Conservation (phyloP, 2,113 vertebrate genomes). For the Narcine bancroftii region DNA sequence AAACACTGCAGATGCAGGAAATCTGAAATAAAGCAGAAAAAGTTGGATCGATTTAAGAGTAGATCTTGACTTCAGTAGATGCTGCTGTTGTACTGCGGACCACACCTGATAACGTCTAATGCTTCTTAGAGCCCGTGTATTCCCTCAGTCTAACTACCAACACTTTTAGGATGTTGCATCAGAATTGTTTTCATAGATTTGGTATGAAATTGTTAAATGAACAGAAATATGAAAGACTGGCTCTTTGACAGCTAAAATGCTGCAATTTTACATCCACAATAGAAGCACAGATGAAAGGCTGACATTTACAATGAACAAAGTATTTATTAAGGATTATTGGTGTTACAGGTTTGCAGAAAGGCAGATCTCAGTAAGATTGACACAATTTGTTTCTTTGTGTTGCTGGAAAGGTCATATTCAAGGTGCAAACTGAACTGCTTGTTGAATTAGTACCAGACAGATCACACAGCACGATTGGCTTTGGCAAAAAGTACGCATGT, state of each 20-base stretch:
- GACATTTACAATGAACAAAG: background rate
- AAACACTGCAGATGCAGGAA: too few species aligned
- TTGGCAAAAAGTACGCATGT: background rate
- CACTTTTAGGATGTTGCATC: background rate
- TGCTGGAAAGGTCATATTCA: conserved; percentile 7
- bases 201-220: background rate
- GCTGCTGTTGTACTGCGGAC: background rate
- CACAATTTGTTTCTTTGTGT: background rate
- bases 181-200: background rate
- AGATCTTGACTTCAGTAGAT: background rate
- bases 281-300: conserved; percentile 5
- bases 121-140: background rate
- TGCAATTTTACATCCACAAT: background rate
- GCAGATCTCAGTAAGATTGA: conserved; percentile 7
- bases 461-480: background rate
- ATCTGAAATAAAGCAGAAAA: too few species aligned
- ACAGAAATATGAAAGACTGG: background rate
- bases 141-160: too few species aligned
- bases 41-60: background rate
- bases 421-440: background rate
- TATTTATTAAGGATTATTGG: conserved; percentile 21
- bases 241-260: background rate
- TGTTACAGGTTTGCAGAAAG: conserved; percentile 9
- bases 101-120: background rate
- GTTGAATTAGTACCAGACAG: background rate